Conservation (phyloP, 1,140 invertebrate species). For the Antheraea mylitta region DNA sequence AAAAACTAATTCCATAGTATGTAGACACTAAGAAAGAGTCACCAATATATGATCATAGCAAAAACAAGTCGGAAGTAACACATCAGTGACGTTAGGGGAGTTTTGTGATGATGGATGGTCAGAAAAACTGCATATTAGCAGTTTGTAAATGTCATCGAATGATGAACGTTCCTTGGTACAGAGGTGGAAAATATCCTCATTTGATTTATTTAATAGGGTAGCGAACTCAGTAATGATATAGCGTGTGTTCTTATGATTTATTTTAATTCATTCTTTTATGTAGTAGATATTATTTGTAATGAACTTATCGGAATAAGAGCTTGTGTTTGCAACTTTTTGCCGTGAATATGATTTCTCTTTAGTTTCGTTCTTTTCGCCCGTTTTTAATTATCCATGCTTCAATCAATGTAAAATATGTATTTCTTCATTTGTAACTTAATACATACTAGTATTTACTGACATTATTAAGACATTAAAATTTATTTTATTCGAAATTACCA, state of each 20-base stretch:
- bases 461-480: too few species aligned
- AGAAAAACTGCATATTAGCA: constrained; percentile 47
- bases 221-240: not conserved
- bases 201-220: constrained; percentile 47
- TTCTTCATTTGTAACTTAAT: too few species aligned
- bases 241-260: not conserved
- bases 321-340: too few species aligned
- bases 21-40: constrained; percentile 11
- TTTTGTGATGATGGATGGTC: constrained; percentile 55
- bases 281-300: too few species aligned
- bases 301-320: too few species aligned
- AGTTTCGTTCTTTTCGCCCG: too few species aligned
- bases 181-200: constrained; percentile 48
- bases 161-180: constrained; percentile 43
- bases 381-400: too few species aligned
- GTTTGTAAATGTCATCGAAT: constrained; percentile 50
- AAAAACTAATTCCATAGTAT: constrained; percentile 11
- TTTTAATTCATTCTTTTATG: not conserved
- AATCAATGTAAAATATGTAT: too few species aligned
- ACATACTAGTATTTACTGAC: too few species aligned
- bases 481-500: too few species aligned
- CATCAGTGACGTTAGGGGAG: constrained; percentile 31
- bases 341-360: too few species aligned
- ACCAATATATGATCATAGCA: constrained; percentile 14
- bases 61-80: constrained; percentile 27